A percentile compares a stretch with the other conserved stretches of the same genome.
Conservation (phyloP, 2,888 invertebrate genomes). For the Epinotia nisella region DNA sequence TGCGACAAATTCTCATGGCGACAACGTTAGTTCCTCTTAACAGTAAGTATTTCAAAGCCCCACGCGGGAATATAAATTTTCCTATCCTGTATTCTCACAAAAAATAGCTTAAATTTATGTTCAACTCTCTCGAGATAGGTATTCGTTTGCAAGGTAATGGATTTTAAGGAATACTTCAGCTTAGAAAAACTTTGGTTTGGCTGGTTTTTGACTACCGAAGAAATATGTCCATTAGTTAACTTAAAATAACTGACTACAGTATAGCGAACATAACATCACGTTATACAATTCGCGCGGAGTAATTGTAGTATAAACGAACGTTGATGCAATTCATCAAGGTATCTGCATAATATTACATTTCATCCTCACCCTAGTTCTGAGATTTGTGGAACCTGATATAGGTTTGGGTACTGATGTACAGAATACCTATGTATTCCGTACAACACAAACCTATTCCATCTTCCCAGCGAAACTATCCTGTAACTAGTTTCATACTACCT, state of each 20-base stretch:
- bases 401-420: too few species aligned
- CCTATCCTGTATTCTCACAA: conserved; percentile 30
- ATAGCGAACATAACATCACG: too few species aligned
- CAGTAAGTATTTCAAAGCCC: conserved; percentile 20
- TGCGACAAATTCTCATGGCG: conserved; percentile 8
- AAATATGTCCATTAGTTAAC: too few species aligned
- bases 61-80: conserved; percentile 25
- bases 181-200: neutral
- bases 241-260: too few species aligned
- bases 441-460: neutral
- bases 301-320: too few species aligned
- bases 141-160: conserved; percentile 32
- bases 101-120: conserved; percentile 33
- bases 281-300: too few species aligned
- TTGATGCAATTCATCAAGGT: too few species aligned
- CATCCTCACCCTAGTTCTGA: neutral
- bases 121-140: conserved; percentile 23
- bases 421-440: conserved; percentile 1
- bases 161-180: conserved; percentile 33
- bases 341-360: neutral
- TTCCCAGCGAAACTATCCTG: neutral
- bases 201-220: too few species aligned
- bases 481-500: conserved; percentile 7
- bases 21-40: conserved; percentile 16
- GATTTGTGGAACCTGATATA: too few species aligned